phyloP scores from a whole-genome alignment of 2,797 vertebrate genomes.

The Gymnothorax javanicus region DNA sequence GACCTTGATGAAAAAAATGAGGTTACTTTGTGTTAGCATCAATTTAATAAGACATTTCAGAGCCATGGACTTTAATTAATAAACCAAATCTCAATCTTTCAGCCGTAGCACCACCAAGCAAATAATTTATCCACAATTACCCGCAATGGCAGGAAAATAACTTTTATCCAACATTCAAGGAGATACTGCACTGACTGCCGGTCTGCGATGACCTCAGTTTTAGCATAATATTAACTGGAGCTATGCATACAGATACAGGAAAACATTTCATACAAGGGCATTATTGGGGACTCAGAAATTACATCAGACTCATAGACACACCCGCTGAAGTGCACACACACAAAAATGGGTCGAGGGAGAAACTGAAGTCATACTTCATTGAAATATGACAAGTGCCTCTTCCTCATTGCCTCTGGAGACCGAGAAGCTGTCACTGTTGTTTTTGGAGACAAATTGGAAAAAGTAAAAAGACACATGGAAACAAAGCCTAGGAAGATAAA shows the following conservation, averaged over 20 bases:
- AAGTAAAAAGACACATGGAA: not conserved
- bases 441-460: constrained; percentile 20
- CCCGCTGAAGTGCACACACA: not conserved
- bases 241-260: not conserved
- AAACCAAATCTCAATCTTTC: not conserved
- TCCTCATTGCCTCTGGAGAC: not conserved
- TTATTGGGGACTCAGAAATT: not conserved
- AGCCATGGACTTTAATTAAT: constrained; percentile 1
- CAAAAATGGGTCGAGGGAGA: not conserved
- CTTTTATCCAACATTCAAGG: not conserved
- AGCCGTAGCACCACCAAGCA: not conserved
- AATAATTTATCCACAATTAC: constrained; percentile 20
- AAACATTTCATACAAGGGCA: not conserved
- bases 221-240: constrained; percentile 8
- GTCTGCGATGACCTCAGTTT: not conserved
- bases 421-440: not conserved
- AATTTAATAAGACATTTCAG: constrained; percentile 2
- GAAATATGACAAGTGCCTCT: constrained; percentile 19
- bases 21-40: not conserved
- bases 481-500: constrained; percentile 6
- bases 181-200: not conserved
- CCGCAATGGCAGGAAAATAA: not conserved
- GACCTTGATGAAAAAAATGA: constrained; percentile 13
- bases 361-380: not conserved
- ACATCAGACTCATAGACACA: not conserved